These are phyloP conservation scores for Hippoglossus hippoglossus DNA, from an alignment of 2,797 vertebrate genomes.

Conservation along the genomic window DNA sequence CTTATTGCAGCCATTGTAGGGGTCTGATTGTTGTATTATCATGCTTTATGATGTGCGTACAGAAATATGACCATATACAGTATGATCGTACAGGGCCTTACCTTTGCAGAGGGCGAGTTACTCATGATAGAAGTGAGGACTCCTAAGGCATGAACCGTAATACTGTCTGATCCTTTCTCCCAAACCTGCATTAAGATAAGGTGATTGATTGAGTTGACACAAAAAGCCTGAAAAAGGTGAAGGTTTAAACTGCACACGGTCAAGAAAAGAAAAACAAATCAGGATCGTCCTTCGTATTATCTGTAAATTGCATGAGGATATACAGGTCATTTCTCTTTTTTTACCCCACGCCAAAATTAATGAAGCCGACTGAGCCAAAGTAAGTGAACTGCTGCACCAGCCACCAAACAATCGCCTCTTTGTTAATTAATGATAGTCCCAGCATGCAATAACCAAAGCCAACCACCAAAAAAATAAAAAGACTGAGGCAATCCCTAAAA, in stretches of 20 bases:
- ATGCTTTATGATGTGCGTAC: background rate
- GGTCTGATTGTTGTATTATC: background rate
- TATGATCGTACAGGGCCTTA: slow-evolving; percentile 66
- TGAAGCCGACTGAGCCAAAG: slow-evolving; percentile 34
- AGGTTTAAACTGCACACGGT: background rate
- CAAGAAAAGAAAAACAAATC: slow-evolving; percentile 13
- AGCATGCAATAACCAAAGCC: slow-evolving; percentile 69
- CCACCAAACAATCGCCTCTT: slow-evolving; percentile 52
- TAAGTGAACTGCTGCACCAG: slow-evolving; percentile 35
- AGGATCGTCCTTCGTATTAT: too few species aligned
- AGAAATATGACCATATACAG: background rate
- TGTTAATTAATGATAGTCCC: slow-evolving; percentile 58
- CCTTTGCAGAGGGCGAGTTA: slow-evolving; percentile 94
- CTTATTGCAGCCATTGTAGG: background rate
- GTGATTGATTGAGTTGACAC: slow-evolving; percentile 3
- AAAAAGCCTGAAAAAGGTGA: slow-evolving; percentile 1
- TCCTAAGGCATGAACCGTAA: slow-evolving; percentile 92
- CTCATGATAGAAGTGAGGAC: slow-evolving; percentile 98
- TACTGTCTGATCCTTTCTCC: slow-evolving; percentile 86
- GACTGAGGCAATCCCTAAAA: slow-evolving; percentile 32
- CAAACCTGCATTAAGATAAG: slow-evolving; percentile 82
- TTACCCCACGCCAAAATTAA: slow-evolving; percentile 20
- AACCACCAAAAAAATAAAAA: slow-evolving; percentile 34
- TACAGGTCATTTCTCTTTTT: slow-evolving; percentile 15
- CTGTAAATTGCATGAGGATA: slow-evolving; percentile 12